Percentiles rank a stretch among this genome's conserved stretches.
These are phyloP conservation scores for Rotaria socialis DNA, from an alignment of 2,888 invertebrate genomes.

Conservation along the genomic window DNA sequence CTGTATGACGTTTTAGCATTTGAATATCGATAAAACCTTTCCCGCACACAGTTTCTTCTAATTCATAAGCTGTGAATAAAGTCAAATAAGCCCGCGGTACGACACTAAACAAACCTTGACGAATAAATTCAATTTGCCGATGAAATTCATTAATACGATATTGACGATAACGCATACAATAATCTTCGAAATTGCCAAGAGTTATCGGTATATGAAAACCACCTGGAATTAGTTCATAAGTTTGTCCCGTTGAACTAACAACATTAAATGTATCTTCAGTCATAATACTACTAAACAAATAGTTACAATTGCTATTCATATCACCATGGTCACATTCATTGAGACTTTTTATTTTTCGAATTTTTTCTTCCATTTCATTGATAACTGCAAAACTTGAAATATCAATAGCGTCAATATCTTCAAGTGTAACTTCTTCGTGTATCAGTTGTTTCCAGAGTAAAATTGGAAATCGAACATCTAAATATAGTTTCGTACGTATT, in stretches of 20 bases:
- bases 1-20: too few relatives aligned
- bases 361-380: neutral
- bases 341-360: too few relatives aligned
- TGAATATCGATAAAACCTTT: neutral
- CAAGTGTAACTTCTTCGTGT: neutral
- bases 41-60: neutral
- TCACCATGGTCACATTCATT: too few relatives aligned
- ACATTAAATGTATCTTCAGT: neutral
- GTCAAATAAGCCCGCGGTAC: neutral
- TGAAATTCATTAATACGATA: conserved; percentile 2
- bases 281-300: neutral
- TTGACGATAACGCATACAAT: conserved; percentile 11
- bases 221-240: neutral
- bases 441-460: neutral
- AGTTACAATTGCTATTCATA: too few relatives aligned
- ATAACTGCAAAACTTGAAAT: neutral
- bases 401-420: conserved; percentile 19
- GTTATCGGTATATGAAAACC: neutral
- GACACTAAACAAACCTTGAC: conserved; percentile 14
- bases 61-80: neutral
- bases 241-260: neutral
- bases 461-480: neutral
- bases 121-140: conserved; percentile 16
- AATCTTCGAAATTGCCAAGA: neutral
- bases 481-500: neutral